These are phyloP conservation scores for Antennarius striatus DNA, from an alignment of 2,113 vertebrate species.

Conservation along the genomic window DNA sequence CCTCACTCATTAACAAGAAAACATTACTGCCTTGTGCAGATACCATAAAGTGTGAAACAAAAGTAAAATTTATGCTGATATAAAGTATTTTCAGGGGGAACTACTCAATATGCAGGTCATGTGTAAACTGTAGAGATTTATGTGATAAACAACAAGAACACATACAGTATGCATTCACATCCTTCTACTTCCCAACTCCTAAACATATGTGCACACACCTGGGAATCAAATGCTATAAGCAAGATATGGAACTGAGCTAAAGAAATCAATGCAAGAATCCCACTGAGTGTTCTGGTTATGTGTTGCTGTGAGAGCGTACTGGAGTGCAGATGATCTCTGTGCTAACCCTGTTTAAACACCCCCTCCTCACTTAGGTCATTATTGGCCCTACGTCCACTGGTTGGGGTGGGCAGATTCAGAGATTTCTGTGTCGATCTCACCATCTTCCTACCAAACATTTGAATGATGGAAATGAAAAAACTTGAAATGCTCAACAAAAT, in stretches of 20 bases:
- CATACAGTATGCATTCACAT: constrained; percentile 13
- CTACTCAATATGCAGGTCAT: too few species aligned
- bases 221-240: constrained; percentile 19
- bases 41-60: too few species aligned
- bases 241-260: constrained; percentile 5
- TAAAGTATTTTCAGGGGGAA: too few species aligned
- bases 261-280: constrained; percentile 16
- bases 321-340: not conserved
- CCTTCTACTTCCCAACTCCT: not conserved
- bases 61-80: too few species aligned
- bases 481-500: too few species aligned
- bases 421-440: too few species aligned
- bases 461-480: too few species aligned
- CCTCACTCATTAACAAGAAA: too few species aligned
- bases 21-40: too few species aligned
- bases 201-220: constrained; percentile 20
- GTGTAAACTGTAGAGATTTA: not conserved
- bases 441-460: too few species aligned
- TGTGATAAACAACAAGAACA: constrained; percentile 9
- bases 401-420: too few species aligned
- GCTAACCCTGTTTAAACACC: not conserved
- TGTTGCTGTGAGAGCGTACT: not conserved
- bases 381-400: not conserved
- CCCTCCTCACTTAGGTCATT: constrained; percentile 2
- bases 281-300: constrained; percentile 20